A percentile compares a stretch with the other conserved stretches of the same genome.
phyloP scores from a whole-genome alignment of 2,797 vertebrate genomes.

The Graptemys geographica region DNA sequence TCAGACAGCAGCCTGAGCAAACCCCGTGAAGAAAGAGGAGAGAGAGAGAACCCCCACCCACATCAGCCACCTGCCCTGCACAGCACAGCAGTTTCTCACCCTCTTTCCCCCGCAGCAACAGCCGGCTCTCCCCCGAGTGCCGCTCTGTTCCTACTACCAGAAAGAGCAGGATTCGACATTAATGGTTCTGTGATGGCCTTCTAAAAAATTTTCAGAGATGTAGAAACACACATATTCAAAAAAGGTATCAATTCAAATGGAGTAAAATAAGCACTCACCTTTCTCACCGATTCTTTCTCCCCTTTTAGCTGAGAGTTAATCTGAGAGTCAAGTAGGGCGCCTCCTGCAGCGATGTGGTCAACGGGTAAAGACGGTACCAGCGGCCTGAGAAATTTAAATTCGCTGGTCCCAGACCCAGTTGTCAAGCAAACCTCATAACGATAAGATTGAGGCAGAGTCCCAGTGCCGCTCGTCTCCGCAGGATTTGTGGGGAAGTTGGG shows the following conservation, averaged over 20 bases:
- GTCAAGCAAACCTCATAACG: constrained; percentile 56
- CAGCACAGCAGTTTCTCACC: background rate
- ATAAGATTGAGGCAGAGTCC: constrained; percentile 68
- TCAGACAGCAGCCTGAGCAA: too few relatives aligned
- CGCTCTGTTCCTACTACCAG: too few relatives aligned
- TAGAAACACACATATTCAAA: background rate
- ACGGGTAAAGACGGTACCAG: background rate
- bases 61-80: too few relatives aligned
- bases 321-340: too few relatives aligned
- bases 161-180: background rate
- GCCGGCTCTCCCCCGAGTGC: too few relatives aligned
- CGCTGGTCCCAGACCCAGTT: background rate
- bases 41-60: too few relatives aligned
- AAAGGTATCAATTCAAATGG: background rate
- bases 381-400: constrained; percentile 52
- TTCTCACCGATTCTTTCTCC: too few relatives aligned
- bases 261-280: background rate
- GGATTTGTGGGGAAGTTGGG: background rate
- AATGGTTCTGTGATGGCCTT: too few relatives aligned
- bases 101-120: background rate
- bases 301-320: too few relatives aligned
- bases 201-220: background rate
- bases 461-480: background rate
- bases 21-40: too few relatives aligned
- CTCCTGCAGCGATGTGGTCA: too few relatives aligned